Evolutionary conservation across 2,888 invertebrate species (phyloP), one percentile per base, ranked within the genome.

Genomic region (Anthrax anthrax): DNA sequence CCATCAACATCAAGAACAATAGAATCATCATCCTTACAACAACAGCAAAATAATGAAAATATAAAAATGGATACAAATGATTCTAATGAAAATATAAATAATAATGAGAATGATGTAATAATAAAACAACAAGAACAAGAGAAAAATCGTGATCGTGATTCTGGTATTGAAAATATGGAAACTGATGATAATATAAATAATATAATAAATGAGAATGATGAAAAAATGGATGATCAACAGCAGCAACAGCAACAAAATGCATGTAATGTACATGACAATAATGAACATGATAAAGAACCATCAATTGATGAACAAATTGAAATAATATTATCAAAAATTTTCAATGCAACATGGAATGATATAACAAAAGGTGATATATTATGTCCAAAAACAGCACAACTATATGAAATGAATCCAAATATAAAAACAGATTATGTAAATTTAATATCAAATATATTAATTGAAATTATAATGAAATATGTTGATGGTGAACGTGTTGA

Each of bases 101-200:
- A 32, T 12, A 32, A 32, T 32, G 12, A 32, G 3, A 32, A 9
- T 12, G 13, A 32, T 32, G 9, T 12, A 12, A 23, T 6, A 6
- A 12, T 32, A 32, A 32, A 32, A 12, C 12, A 3, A 12, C 8
- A 9, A 45, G 4, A 47, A 46, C 43, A 45, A 40, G 44, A 46
- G 13, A 47, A 46, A 46, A 43, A 18, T 34, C 44, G 45, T 42
- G 81, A 80, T 61, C 77, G 78, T 34, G 81, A 81, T 63, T 80
- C 81, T 9, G 80, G 81, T 18, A 79, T 81, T 57, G 84, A 84
- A 63, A 81, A 78, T 56, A 84, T 84, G 83, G 84, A 84, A 64
- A 72, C 67, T 49, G 60, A 59, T 51, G 57, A 57, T 42, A 54
- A 53, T 23, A 43, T 47, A 42, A 49, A 54, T 23, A 40, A n/a